These are phyloP conservation scores for Pectinophora gossypiella DNA, from an alignment of 1,140 invertebrate species.

Conservation along the genomic window DNA sequence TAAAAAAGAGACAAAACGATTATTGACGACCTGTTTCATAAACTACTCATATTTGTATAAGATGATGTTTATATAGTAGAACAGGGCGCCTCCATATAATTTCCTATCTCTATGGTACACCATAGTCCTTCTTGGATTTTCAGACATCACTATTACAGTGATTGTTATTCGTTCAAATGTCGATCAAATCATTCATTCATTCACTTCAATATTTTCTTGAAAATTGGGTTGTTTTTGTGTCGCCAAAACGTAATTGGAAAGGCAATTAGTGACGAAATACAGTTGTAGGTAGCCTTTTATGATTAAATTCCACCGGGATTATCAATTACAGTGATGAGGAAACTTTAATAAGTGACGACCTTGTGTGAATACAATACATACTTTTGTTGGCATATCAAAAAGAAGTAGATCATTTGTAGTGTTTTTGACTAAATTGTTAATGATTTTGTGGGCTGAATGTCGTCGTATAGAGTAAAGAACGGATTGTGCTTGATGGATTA, in stretches of 20 bases:
- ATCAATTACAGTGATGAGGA: constrained; percentile 10
- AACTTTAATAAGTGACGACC: constrained; percentile 36
- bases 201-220: constrained; percentile 30
- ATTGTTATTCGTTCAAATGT: background rate
- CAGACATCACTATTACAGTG: too few species aligned
- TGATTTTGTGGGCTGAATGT: background rate
- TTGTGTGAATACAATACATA: constrained; percentile 34
- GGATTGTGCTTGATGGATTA: constrained; percentile 28
- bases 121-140: too few species aligned
- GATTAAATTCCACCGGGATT: constrained; percentile 8
- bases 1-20: too few species aligned
- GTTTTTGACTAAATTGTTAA: constrained; percentile 9
- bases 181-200: constrained; percentile 12
- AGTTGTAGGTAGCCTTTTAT: constrained; percentile 7
- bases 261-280: constrained; percentile 13
- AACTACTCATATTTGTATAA: too few species aligned
- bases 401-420: constrained; percentile 25
- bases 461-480: background rate
- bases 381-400: constrained; percentile 31
- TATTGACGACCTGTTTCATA: too few species aligned
- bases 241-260: constrained; percentile 12
- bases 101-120: too few species aligned
- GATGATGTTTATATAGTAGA: too few species aligned
- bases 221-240: constrained; percentile 47
- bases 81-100: too few species aligned